These are phyloP conservation scores for Lochmaea capreae DNA, from an alignment of 2,888 invertebrate genomes.

Conservation along the genomic window DNA sequence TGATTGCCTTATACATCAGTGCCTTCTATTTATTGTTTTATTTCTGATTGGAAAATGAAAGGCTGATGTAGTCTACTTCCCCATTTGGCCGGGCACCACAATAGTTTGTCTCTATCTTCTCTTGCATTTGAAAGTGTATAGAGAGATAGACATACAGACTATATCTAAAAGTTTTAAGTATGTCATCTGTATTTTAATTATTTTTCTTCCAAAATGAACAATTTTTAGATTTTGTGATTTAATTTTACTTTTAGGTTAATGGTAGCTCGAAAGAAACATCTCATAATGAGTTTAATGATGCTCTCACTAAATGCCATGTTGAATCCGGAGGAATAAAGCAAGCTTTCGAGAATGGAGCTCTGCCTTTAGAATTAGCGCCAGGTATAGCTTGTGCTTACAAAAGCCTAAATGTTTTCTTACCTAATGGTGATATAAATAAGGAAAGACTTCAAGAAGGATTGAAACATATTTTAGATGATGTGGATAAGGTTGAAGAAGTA, in stretches of 20 bases:
- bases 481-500: constrained; percentile 15
- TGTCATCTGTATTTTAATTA: no score
- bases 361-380: neutral
- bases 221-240: neutral
- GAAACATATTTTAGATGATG: neutral
- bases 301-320: neutral
- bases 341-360: neutral
- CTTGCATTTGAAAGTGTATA: no score
- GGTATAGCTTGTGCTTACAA: constrained; percentile 12
- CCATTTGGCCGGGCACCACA: no score
- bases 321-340: neutral
- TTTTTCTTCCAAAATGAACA: neutral
- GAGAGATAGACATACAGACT: no score
- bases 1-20: no score
- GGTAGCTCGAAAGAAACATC: neutral
- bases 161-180: no score
- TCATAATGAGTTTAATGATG: neutral
- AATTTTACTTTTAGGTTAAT: neutral
- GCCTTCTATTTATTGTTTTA: no score
- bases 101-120: no score
- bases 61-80: no score
- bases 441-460: neutral
- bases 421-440: neutral
- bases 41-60: no score
- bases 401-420: neutral